Conservation (phyloP, 2,888 invertebrate genomes). For the Zygogramma bicolorata region DNA sequence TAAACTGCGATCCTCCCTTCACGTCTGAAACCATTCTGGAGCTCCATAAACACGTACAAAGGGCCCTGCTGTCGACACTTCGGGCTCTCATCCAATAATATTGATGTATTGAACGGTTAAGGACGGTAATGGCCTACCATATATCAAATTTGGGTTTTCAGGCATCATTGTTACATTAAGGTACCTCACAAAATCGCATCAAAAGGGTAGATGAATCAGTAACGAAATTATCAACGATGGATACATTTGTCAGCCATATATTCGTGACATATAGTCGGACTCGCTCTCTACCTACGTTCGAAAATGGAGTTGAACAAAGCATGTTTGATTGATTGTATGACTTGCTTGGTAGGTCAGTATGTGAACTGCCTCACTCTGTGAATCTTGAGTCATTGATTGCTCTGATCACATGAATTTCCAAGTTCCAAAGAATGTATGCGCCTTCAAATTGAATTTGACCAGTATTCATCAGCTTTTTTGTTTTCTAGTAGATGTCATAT, state of each 20-base stretch:
- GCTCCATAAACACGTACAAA: background rate
- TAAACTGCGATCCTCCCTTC: background rate
- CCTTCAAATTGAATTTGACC: too few relatives aligned
- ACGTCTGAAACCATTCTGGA: background rate
- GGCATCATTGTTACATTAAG: slow-evolving; percentile 52
- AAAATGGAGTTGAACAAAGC: background rate
- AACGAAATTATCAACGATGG: background rate
- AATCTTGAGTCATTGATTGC: too few relatives aligned
- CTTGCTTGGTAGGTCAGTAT: too few relatives aligned
- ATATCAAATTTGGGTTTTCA: slow-evolving; percentile 51
- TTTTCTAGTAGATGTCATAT: too few relatives aligned
- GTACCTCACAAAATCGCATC: slow-evolving; percentile 29
- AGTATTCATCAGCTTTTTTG: too few relatives aligned
- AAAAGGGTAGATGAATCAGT: slow-evolving; percentile 18
- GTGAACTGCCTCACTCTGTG: too few relatives aligned
- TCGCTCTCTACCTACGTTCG: too few relatives aligned
- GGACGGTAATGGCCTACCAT: slow-evolving; percentile 49
- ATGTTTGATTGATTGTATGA: too few relatives aligned
- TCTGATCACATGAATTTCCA: too few relatives aligned
- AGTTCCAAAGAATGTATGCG: too few relatives aligned
- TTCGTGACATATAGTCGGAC: background rate
- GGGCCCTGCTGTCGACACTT: slow-evolving; percentile 17
- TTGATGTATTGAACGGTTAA: slow-evolving; percentile 49
- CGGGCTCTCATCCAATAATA: slow-evolving; percentile 47
- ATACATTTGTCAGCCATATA: background rate